Percentiles rank a stretch among this genome's conserved stretches.
These are phyloP conservation scores for Rafetus swinhoei DNA, from an alignment of 2,113 vertebrate genomes.

Conservation along the genomic window DNA sequence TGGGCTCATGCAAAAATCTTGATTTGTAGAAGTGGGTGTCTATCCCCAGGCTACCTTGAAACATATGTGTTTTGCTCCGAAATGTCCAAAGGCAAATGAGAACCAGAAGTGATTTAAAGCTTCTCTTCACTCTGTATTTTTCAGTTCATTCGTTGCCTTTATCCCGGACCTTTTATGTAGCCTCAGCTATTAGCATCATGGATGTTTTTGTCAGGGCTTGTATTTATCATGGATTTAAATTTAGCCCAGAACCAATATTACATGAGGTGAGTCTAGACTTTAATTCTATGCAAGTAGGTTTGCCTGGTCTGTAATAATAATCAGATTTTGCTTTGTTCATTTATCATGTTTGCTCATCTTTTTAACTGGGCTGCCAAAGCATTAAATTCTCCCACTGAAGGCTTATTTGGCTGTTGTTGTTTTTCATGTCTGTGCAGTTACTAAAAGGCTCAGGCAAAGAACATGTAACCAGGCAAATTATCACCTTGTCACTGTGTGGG, in stretches of 20 bases:
- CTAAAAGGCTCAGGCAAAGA: not conserved
- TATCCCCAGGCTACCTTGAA: not conserved
- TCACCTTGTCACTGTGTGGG: too few species aligned
- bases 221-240: constrained; percentile 66
- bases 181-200: constrained; percentile 51
- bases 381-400: rapidly evolving
- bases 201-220: constrained; percentile 63
- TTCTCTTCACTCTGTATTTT: constrained; percentile 55
- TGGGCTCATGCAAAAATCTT: not conserved
- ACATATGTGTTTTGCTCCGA: not conserved
- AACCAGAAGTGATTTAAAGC: constrained; percentile 61
- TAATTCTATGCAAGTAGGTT: not conserved
- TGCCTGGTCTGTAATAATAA: rapidly evolving
- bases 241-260: constrained; percentile 54
- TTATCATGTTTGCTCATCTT: rapidly evolving
- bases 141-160: constrained; percentile 62
- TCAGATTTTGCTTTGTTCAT: not conserved
- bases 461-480: not conserved
- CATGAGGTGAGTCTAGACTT: constrained; percentile 42
- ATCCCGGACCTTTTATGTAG: constrained; percentile 36
- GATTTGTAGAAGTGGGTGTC: not conserved
- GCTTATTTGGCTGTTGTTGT: not conserved
- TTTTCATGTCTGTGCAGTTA: not conserved
- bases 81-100: constrained; percentile 40
- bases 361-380: not conserved